A percentile compares a stretch with the other conserved stretches of the same genome.
Conservation (phyloP, 2,888 invertebrate genomes). For the Opisthograptis luteolata region DNA sequence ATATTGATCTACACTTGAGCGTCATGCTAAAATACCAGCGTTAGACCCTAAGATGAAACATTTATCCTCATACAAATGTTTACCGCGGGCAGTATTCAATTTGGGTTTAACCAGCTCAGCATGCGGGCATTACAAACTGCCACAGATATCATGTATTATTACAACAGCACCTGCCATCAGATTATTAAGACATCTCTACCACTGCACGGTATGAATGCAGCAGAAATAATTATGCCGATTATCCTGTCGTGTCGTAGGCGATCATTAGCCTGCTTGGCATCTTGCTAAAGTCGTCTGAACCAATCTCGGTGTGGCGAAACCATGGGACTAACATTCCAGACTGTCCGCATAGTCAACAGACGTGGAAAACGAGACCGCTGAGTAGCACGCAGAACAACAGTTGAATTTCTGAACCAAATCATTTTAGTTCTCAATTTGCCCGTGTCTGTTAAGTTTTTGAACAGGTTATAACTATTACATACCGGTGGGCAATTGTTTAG, state of each 20-base stretch:
- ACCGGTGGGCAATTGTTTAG: slow-evolving; percentile 36
- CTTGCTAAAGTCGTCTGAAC: slow-evolving; percentile 32
- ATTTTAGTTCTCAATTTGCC: background rate
- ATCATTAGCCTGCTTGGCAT: slow-evolving; percentile 36
- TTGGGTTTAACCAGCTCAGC: too few relatives aligned
- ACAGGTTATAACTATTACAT: slow-evolving; percentile 33
- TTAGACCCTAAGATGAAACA: too few relatives aligned
- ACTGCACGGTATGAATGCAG: background rate
- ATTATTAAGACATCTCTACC: background rate
- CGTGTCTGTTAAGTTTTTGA: slow-evolving; percentile 19
- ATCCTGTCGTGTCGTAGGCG: slow-evolving; percentile 25
- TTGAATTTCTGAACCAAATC: background rate
- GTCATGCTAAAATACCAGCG: too few relatives aligned
- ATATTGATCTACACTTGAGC: too few relatives aligned
- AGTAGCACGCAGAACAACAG: background rate
- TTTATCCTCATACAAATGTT: too few relatives aligned
- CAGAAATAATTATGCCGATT: slow-evolving; percentile 9
- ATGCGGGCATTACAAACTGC: too few relatives aligned
- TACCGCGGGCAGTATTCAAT: too few relatives aligned
- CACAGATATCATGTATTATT: too few relatives aligned
- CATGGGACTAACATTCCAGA: slow-evolving; percentile 1
- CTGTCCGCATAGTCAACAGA: slow-evolving; percentile 3
- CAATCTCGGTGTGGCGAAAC: slow-evolving; percentile 14
- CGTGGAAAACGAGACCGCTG: background rate
- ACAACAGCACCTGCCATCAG: background rate